Conservation (phyloP, 2,113 vertebrate species). For the Pionites leucogaster region DNA sequence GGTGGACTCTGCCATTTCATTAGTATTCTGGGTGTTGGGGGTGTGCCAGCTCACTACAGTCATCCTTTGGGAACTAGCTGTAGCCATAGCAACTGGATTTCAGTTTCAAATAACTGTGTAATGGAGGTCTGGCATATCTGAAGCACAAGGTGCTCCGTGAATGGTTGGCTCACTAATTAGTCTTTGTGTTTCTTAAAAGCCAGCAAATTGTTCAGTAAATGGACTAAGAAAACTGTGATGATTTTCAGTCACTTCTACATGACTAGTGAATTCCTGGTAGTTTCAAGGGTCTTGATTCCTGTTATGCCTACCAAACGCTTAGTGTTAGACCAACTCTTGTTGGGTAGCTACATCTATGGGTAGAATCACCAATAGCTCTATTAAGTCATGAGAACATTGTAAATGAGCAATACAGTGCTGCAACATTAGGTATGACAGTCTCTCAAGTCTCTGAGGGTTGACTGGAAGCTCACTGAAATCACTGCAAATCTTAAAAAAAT, state of each 20-base stretch:
- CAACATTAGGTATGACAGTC: accelerated
- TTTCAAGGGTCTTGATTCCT: not conserved
- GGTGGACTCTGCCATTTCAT: constrained; percentile 42
- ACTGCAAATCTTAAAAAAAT: not conserved
- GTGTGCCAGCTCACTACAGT: constrained; percentile 31
- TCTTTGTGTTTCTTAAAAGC: not conserved
- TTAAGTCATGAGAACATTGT: not conserved
- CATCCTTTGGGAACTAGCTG: constrained; percentile 41
- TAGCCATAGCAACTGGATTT: constrained; percentile 69
- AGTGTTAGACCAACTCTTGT: accelerated
- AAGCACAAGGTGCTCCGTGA: constrained; percentile 17
- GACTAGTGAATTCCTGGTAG: not conserved
- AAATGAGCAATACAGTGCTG: not conserved
- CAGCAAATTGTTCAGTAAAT: not conserved
- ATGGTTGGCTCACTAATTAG: constrained; percentile 44
- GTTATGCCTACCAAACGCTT: not conserved
- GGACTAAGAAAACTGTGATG: not conserved
- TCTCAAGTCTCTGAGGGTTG: not conserved
- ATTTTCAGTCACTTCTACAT: not conserved
- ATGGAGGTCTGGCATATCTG: constrained; percentile 14
- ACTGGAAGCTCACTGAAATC: not conserved
- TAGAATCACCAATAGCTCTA: not conserved
- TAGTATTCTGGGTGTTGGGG: constrained; percentile 56
- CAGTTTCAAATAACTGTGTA: not conserved
- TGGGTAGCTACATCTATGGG: not conserved